Evolutionary conservation across 2,888 invertebrate species (phyloP), one percentile per base, ranked within the genome.

Genomic region (Bibio marci): DNA sequence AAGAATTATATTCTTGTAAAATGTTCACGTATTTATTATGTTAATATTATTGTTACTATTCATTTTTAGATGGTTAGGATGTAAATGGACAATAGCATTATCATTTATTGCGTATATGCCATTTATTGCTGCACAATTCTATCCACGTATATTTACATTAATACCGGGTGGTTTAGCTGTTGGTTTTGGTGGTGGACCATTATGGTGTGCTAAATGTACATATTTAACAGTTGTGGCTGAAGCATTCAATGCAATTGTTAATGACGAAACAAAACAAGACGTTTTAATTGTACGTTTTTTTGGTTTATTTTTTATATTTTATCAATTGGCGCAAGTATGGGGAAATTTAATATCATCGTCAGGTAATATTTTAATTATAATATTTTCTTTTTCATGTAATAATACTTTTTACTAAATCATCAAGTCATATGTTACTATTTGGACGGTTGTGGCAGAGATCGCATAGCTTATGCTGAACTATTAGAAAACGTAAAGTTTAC

Each of bases 181-280:
- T 0, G 90, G 90, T 3, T 65, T 91, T 12, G 90, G 88, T 0
- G 92, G 87, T 1, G 91, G 91, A 0, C 91, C 92, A 1, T 65
- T 94, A 15, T 94, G 94, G 94, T 88, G 91, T 48, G 88, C 92
- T 14, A 92, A 94, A 59, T 92, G 94, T 57, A 87, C 90, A 1
- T 94, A 91, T 53, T 65, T 95, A 4, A 88, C 90, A 4, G 79
- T 87, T 49, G 80, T 73, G 6, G 71, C 79, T 0, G 81, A 85
- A 51, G 79, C 85, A 1, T 85, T 90, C 53, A 68, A 86, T 0
- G 71, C 71, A 48, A 59, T 85, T 36, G 74, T 77, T 0, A 76
- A 76, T 12, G 63, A 64, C 30, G 49, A 49, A 19, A 68, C 76
- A 2, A 59, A 69, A 18, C 66, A 74, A 4, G 83, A 88, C 45